A percentile compares a stretch with the other conserved stretches of the same genome.
Evolutionary conservation across 2,888 invertebrate species (phyloP).

Genomic region (Torymus auratus): DNA sequence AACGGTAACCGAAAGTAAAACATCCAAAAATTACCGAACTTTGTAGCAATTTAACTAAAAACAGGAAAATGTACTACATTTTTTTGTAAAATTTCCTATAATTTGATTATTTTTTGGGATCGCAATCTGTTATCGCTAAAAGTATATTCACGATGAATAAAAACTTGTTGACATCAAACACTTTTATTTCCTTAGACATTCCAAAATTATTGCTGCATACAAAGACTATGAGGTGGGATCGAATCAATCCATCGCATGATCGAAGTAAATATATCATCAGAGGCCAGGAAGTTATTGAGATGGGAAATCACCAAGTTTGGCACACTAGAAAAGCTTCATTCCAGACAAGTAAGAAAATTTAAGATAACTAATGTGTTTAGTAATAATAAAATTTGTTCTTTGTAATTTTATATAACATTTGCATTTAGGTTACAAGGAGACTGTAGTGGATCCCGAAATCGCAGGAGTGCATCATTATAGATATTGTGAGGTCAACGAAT

Average conservation of each 20-base stretch:
- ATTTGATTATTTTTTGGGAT: too few relatives aligned
- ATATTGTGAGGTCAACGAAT: conserved; percentile 62
- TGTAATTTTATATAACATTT: neutral
- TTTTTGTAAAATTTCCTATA: too few relatives aligned
- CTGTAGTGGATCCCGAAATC: conserved; percentile 59
- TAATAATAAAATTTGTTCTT: neutral
- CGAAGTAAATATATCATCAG: conserved; percentile 73
- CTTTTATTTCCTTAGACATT: conserved; percentile 49
- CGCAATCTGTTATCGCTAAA: too few relatives aligned
- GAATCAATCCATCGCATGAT: conserved; percentile 66
- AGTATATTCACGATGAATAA: too few relatives aligned
- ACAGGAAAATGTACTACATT: too few relatives aligned
- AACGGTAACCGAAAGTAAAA: too few relatives aligned
- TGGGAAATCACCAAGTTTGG: conserved; percentile 71
- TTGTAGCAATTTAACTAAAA: too few relatives aligned
- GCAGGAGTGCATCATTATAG: conserved; percentile 64
- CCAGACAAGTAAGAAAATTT: conserved; percentile 8
- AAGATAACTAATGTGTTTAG: neutral
- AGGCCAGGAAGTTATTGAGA: conserved; percentile 67
- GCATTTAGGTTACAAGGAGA: conserved; percentile 60
- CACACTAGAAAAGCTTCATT: conserved; percentile 36
- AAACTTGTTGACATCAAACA: neutral
- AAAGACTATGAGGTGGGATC: conserved; percentile 71
- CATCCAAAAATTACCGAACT: too few relatives aligned
- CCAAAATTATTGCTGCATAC: conserved; percentile 73